A percentile compares a stretch with the other conserved stretches of the same genome.
These are phyloP conservation scores for Meloidogyne exigua DNA, from an alignment of 1,140 invertebrate species.

Conservation along the genomic window DNA sequence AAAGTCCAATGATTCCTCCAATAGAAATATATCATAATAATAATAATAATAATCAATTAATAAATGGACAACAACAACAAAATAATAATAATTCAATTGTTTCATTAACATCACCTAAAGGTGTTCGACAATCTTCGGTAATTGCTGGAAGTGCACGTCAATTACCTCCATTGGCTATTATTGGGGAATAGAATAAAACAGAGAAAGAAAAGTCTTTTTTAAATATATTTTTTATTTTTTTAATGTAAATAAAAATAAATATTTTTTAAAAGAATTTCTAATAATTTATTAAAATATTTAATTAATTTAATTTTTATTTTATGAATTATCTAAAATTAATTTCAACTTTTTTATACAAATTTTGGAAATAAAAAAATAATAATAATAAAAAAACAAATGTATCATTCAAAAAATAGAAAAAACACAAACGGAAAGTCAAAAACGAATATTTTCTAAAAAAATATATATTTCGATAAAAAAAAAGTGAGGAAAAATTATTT, in stretches of 20 bases:
- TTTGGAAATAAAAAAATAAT: background rate
- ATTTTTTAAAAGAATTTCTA: background rate
- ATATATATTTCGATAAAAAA: background rate
- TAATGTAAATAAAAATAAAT: too few species aligned
- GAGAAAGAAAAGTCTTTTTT: background rate
- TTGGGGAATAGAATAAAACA: background rate
- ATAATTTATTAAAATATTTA: too few species aligned
- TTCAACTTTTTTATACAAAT: slow-evolving; percentile 5
- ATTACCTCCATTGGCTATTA: slow-evolving; percentile 23
- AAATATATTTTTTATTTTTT: background rate
- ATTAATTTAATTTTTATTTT: too few species aligned
- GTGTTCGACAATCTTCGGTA: background rate
- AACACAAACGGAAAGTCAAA: background rate
- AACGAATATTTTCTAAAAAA: background rate
- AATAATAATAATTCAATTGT: background rate
- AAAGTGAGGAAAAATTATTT: background rate
- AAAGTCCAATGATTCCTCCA: slow-evolving; percentile 19
- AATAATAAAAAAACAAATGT: background rate
- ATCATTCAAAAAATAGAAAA: background rate
- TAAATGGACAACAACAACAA: background rate
- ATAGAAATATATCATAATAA: background rate
- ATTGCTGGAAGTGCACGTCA: slow-evolving; percentile 14
- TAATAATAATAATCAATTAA: background rate
- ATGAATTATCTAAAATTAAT: too few species aligned
- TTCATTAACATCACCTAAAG: slow-evolving; percentile 9